phyloP scores from a whole-genome alignment of 2,888 invertebrate species.

The Stegophylla sp. region DNA sequence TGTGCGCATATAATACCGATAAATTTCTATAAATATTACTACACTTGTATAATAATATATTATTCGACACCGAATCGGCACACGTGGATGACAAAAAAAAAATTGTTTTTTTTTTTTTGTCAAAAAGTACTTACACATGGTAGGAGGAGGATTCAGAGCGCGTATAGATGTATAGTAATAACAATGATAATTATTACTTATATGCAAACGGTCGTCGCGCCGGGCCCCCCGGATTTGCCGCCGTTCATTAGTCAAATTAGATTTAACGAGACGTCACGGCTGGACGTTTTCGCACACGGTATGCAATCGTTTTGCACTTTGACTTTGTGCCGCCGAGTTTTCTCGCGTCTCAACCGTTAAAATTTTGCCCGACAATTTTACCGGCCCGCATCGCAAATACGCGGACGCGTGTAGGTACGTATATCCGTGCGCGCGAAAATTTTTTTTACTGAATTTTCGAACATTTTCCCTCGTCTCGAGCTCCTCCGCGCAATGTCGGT shows the following conservation, averaged over 20 bases:
- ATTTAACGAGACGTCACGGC: conserved; percentile 9
- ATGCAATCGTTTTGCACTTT: conserved; percentile 15
- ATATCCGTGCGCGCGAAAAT: neutral
- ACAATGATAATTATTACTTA: too few relatives aligned
- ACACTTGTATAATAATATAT: too few relatives aligned
- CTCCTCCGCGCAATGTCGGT: too few relatives aligned
- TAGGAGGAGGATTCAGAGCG: neutral
- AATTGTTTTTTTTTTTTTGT: conserved; percentile 4
- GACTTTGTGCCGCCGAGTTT: neutral
- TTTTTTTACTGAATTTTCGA: too few relatives aligned
- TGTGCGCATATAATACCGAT: too few relatives aligned
- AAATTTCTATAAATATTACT: too few relatives aligned
- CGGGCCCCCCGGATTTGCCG: conserved; percentile 34
- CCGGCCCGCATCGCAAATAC: neutral
- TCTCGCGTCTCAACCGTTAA: neutral
- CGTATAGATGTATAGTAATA: neutral
- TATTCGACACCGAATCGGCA: neutral
- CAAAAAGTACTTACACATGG: neutral
- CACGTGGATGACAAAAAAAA: conserved; percentile 10
- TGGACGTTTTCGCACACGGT: conserved; percentile 12
- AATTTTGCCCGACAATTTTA: neutral
- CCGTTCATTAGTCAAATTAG: conserved; percentile 41
- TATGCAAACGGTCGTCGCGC: neutral
- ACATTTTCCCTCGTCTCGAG: too few relatives aligned
- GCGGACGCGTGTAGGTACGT: neutral